These are phyloP conservation scores for Nomia melanderi DNA, from an alignment of 1,140 invertebrate species.

Conservation along the genomic window DNA sequence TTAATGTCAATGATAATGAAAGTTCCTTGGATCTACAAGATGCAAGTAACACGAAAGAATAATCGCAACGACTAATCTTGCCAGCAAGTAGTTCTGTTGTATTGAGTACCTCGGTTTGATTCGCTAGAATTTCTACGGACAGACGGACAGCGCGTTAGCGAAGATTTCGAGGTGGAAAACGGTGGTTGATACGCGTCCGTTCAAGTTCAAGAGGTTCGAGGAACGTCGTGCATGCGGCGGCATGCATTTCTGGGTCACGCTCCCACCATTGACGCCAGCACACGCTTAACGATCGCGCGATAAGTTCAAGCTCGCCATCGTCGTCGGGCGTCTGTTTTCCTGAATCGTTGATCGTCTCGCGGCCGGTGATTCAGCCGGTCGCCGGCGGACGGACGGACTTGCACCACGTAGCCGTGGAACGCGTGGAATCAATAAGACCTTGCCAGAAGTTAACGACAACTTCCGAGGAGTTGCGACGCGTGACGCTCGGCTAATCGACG, in stretches of 20 bases:
- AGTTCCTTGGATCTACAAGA: no score
- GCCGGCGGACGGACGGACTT: no score
- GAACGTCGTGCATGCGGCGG: background rate
- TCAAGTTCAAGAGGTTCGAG: background rate
- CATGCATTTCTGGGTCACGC: slow-evolving; percentile 12
- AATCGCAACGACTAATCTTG: no score
- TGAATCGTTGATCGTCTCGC: slow-evolving; percentile 23
- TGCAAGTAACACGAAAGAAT: no score
- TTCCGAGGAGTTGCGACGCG: background rate
- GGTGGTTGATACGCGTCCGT: no score
- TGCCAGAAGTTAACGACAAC: slow-evolving; percentile 13
- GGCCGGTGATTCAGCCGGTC: background rate
- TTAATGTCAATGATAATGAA: no score
- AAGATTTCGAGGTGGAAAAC: no score
- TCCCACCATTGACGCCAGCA: background rate
- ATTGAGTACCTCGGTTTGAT: no score
- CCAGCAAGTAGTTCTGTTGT: no score
- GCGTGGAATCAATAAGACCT: slow-evolving; percentile 30
- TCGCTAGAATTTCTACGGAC: no score
- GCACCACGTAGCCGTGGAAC: background rate
- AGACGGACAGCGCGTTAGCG: no score
- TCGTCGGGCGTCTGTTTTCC: background rate
- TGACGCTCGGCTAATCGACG: slow-evolving; percentile 1
- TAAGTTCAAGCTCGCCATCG: slow-evolving; percentile 33
- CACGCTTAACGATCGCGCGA: slow-evolving; percentile 29